Evolutionary conservation across 2,113 vertebrate species (phyloP), one percentile per base, ranked within the genome.

Genomic region (Australoheros scitulus): DNA sequence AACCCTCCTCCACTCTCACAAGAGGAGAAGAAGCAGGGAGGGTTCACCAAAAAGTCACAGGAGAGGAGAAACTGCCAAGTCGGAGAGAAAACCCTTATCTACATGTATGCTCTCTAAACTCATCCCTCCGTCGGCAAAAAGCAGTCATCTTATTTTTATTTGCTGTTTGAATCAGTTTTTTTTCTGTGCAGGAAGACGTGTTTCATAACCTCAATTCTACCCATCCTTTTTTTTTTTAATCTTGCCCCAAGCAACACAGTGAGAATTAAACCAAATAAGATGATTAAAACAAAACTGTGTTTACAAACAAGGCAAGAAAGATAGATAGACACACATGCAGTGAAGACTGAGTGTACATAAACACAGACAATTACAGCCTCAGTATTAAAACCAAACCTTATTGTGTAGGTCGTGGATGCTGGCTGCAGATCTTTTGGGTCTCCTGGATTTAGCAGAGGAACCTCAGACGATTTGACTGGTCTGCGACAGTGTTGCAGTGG

Each of bases 11-110:
- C 68, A 2, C 43, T 72, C 68, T 72, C 47, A 34, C 68, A 9
- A 2, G 11, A 72, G 56, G 26, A 68, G 81, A 72, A 86, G 68
- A 80, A 79, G 75, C 24, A 17, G 36, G 34, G 65, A 83, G 90
- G 85, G 95, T 96, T 95, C 94, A 96, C 59, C 63, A 59, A 87
- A 88, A 91, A 92, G 94, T 94, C 93, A 94, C 80, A 87, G 63
- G 72, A 89, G 75, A 68, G 70, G 47, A 36, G 77, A 86, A 92
- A 72, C 41, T 92, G 81, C 74, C 83, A 82, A 77, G 26, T 83
- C 64, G n/a, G 81, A 82, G 56, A 86, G 56, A 34, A 59, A 87
- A 63, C 29, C 68, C 82, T 84, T 83, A 76, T 79, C 58, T 77
- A 7, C 61, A 81, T 36, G 76, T 58, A 50, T 26, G 55, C 72